Conservation (phyloP, 1,140 invertebrate species). For the Formica exsecta region DNA sequence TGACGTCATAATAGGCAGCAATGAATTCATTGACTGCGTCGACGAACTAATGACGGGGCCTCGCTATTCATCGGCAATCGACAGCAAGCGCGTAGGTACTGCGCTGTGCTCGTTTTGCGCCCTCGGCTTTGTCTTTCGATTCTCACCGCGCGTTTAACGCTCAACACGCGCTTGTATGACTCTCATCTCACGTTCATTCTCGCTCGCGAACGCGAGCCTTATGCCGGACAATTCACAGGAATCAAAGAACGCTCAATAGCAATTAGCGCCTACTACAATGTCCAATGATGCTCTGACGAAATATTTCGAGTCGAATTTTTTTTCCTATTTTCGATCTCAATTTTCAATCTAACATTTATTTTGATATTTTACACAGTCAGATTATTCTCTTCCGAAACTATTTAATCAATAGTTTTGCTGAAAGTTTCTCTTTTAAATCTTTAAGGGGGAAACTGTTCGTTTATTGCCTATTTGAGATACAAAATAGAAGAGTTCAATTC, state of each 20-base stretch:
- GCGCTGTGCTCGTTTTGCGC: constrained; percentile 21
- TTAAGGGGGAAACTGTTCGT: too few species aligned
- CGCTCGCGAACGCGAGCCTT: neutral
- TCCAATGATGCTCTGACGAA: too few species aligned
- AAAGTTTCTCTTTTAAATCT: too few species aligned
- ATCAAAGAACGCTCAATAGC: neutral
- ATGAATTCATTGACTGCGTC: constrained; percentile 81
- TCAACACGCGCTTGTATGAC: constrained; percentile 4
- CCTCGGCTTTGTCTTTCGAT: constrained; percentile 37
- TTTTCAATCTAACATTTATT: too few species aligned
- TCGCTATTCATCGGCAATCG: constrained; percentile 79
- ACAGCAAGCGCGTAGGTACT: constrained; percentile 55
- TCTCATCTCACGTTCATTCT: constrained; percentile 57
- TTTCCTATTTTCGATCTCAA: too few species aligned
- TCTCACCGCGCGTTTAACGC: constrained; percentile 46
- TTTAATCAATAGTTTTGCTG: too few species aligned
- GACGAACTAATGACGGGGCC: constrained; percentile 77
- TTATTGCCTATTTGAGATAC: too few species aligned
- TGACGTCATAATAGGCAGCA: constrained; percentile 79
- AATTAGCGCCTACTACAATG: neutral
- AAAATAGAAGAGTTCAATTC: too few species aligned
- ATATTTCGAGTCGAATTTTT: neutral
- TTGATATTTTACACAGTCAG: too few species aligned
- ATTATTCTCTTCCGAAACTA: too few species aligned
- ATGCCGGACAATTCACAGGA: neutral